These are phyloP conservation scores for Neolamprologus toae DNA, from an alignment of 2,113 vertebrate species.

Conservation along the genomic window DNA sequence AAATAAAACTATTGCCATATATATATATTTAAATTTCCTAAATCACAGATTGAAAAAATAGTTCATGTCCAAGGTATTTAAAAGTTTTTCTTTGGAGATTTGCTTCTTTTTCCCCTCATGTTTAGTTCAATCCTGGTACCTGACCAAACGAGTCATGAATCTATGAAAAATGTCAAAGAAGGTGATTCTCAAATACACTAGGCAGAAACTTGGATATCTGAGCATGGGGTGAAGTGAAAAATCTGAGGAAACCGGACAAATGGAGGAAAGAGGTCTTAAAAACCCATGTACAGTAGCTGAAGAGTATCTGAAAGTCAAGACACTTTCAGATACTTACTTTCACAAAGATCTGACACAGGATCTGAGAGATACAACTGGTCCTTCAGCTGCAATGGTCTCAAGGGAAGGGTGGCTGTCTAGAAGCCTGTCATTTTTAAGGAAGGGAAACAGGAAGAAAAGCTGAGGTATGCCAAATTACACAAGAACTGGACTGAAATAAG, in stretches of 20 bases:
- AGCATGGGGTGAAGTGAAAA: background rate
- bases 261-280: background rate
- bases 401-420: background rate
- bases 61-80: background rate
- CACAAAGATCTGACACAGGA: background rate
- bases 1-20: background rate
- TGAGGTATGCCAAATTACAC: background rate
- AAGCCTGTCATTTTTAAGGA: background rate
- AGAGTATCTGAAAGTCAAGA: background rate
- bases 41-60: background rate
- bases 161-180: background rate
- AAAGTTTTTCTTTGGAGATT: background rate
- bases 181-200: background rate
- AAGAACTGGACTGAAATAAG: background rate
- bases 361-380: background rate
- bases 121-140: background rate
- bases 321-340: background rate
- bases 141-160: background rate
- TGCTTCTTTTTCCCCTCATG: background rate
- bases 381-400: background rate
- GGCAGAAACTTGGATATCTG: background rate
- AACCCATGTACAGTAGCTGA: background rate
- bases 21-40: background rate
- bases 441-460: background rate
- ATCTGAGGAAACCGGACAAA: background rate